A percentile compares a stretch with the other conserved stretches of the same genome.
Evolutionary conservation across 2,888 invertebrate species (phyloP).

Genomic region (Iphiclides podalirius): DNA sequence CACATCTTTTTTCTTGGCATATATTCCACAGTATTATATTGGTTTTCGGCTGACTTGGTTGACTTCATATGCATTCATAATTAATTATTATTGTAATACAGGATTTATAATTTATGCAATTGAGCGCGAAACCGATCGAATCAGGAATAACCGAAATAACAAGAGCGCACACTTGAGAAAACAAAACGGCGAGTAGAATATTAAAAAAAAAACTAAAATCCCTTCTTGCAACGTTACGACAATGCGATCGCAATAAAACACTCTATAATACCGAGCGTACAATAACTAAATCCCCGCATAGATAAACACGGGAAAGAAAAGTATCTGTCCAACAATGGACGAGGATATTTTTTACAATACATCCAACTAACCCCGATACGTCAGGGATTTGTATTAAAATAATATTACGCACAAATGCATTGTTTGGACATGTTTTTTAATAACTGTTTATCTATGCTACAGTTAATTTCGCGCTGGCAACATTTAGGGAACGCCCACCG

Average conservation of each 20-base stretch:
- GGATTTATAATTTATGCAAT: slow-evolving; percentile 8
- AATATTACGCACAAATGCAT: slow-evolving; percentile 34
- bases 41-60: too few relatives aligned
- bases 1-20: too few relatives aligned
- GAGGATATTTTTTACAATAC: slow-evolving; percentile 26
- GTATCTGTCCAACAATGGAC: slow-evolving; percentile 26
- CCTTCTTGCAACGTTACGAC: slow-evolving; percentile 26
- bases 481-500: slow-evolving; percentile 18
- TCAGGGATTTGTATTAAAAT: slow-evolving; percentile 34
- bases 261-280: slow-evolving; percentile 24
- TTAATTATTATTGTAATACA: background rate
- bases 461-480: slow-evolving; percentile 20
- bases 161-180: slow-evolving; percentile 29
- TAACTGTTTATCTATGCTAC: slow-evolving; percentile 31
- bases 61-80: background rate
- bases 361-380: slow-evolving; percentile 29
- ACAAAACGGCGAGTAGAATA: slow-evolving; percentile 17
- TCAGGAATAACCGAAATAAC: slow-evolving; percentile 15
- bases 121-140: slow-evolving; percentile 11
- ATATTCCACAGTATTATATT: too few relatives aligned
- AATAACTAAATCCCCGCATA: slow-evolving; percentile 34
- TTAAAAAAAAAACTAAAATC: slow-evolving; percentile 24
- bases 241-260: slow-evolving; percentile 26
- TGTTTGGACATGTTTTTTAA: slow-evolving; percentile 31
- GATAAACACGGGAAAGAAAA: slow-evolving; percentile 30